Percentiles rank a stretch among this genome's conserved stretches.
These are phyloP conservation scores for Cherax quadricarinatus DNA, from an alignment of 1,140 invertebrate species.

Conservation along the genomic window DNA sequence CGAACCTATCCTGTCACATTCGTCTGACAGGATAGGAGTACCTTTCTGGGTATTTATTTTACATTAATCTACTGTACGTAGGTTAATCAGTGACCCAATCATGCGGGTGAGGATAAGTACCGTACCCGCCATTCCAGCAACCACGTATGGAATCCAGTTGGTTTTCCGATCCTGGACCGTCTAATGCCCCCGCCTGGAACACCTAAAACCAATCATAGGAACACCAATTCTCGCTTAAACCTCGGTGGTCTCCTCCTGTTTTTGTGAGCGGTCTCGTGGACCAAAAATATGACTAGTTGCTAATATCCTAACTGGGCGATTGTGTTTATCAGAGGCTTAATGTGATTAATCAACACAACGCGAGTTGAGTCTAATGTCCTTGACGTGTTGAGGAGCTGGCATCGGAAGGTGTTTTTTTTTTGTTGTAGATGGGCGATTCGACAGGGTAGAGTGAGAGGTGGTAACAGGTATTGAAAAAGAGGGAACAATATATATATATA, in stretches of 20 bases:
- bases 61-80: no score
- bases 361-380: constrained; percentile 37
- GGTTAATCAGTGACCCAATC: no score
- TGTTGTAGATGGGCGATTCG: neutral
- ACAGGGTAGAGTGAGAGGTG: no score
- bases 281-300: constrained; percentile 13
- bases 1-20: no score
- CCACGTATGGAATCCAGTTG: no score
- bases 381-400: neutral
- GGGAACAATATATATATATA: neutral
- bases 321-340: constrained; percentile 40
- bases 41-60: no score
- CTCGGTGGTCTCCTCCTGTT: constrained; percentile 39
- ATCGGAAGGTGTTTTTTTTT: neutral
- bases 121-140: no score
- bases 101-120: no score
- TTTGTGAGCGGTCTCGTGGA: constrained; percentile 1
- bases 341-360: constrained; percentile 57
- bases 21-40: no score
- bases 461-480: neutral
- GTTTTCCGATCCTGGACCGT: neutral
- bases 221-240: constrained; percentile 53
- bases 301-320: constrained; percentile 9
- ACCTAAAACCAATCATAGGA: constrained; percentile 52
- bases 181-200: constrained; percentile 26